Conservation (phyloP, 1,140 invertebrate species). For the Pogonus chalceus region DNA sequence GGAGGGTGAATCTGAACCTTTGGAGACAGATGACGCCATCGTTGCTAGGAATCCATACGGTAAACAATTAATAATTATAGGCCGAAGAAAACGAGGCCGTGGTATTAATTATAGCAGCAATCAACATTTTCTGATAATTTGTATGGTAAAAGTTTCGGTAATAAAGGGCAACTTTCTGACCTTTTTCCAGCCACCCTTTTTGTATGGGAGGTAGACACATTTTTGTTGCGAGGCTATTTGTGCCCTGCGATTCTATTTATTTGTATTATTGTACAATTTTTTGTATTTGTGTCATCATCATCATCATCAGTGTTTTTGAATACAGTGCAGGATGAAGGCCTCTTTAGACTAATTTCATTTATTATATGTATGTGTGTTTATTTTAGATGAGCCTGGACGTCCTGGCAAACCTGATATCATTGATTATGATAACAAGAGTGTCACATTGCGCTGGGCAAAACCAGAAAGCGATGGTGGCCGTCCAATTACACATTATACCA, state of each 20-base stretch:
- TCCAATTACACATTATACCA: slow-evolving; percentile 86
- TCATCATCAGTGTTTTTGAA: slow-evolving; percentile 3
- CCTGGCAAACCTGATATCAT: slow-evolving; percentile 86
- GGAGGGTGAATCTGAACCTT: slow-evolving; percentile 92
- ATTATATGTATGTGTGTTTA: slow-evolving; percentile 5
- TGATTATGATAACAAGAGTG: slow-evolving; percentile 89
- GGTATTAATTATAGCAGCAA: not conserved
- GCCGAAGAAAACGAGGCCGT: not conserved
- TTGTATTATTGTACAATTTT: slow-evolving; percentile 13
- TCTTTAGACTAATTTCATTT: not conserved
- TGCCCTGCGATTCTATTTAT: slow-evolving; percentile 9
- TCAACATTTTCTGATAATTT: not conserved
- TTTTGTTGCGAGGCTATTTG: not conserved
- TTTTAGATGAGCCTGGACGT: slow-evolving; percentile 68
- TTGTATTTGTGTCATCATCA: slow-evolving; percentile 9
- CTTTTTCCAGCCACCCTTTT: not conserved
- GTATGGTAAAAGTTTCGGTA: too few relatives aligned
- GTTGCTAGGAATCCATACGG: slow-evolving; percentile 94
- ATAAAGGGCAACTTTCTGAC: too few relatives aligned
- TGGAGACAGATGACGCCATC: slow-evolving; percentile 82
- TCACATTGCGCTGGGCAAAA: slow-evolving; percentile 80
- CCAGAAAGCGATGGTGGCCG: slow-evolving; percentile 87
- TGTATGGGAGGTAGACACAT: not conserved
- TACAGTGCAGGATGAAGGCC: not conserved
- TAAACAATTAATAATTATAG: slow-evolving; percentile 32